Evolutionary conservation across 2,797 vertebrate genomes (phyloP).

Genomic region (Antennarius maculatus): DNA sequence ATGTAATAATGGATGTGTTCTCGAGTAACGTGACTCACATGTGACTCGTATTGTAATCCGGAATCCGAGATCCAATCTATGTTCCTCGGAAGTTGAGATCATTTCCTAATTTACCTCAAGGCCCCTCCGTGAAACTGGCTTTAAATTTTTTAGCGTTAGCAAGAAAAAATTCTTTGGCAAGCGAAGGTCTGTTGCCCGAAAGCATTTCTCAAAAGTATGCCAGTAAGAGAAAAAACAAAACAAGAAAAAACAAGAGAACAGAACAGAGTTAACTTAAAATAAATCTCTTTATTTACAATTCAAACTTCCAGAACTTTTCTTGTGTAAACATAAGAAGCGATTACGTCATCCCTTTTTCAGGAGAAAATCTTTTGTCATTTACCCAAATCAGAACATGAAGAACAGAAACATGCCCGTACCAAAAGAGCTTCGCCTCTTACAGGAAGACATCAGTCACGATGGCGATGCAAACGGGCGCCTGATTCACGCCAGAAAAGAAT

Average conservation of each 20-base stretch:
- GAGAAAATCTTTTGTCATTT: not conserved
- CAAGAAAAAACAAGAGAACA: not conserved
- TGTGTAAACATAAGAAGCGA: slow-evolving; percentile 9
- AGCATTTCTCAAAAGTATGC: not conserved
- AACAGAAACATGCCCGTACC: not conserved
- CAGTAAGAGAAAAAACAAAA: not conserved
- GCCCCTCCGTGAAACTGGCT: not conserved
- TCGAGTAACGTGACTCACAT: slow-evolving; percentile 24
- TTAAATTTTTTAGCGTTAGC: not conserved
- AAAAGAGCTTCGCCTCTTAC: slow-evolving; percentile 24
- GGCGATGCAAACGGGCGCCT: not conserved
- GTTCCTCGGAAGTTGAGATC: not conserved
- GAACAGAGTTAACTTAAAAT: not conserved
- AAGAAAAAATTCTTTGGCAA: slow-evolving; percentile 13
- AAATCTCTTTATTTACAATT: slow-evolving; percentile 46
- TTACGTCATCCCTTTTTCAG: slow-evolving; percentile 27
- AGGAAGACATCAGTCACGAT: slow-evolving; percentile 20
- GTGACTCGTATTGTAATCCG: not conserved
- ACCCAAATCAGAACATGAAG: slow-evolving; percentile 17
- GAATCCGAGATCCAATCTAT: slow-evolving; percentile 12
- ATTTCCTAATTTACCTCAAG: not conserved
- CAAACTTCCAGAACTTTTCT: slow-evolving; percentile 7
- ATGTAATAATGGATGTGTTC: slow-evolving; percentile 2
- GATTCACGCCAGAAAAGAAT: slow-evolving; percentile 19
- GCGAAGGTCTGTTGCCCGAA: not conserved